A percentile compares a stretch with the other conserved stretches of the same genome.
Conservation (phyloP, 2,797 vertebrate species). For the Pseudochirops cupreus region DNA sequence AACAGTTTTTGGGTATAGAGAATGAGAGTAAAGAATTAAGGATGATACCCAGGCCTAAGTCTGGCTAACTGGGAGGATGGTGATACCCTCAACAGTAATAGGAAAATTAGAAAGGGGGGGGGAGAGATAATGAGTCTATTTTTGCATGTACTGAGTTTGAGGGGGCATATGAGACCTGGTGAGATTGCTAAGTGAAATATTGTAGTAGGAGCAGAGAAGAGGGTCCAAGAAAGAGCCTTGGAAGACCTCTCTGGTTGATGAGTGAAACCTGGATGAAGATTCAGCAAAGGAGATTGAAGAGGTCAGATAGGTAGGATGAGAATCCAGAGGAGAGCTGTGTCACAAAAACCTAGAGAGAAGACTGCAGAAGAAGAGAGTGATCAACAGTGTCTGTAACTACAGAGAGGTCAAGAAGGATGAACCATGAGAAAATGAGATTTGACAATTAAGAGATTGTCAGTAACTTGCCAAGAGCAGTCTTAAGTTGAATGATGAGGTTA, state of each 20-base stretch:
- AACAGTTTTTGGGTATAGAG: neutral
- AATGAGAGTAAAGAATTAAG: neutral
- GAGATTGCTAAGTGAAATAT: neutral
- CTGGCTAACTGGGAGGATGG: neutral
- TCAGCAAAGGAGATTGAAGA: neutral
- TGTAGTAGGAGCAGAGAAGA: neutral
- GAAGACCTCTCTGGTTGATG: neutral
- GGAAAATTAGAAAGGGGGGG: neutral
- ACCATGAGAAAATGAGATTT: neutral
- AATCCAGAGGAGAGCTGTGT: neutral
- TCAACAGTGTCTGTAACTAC: neutral
- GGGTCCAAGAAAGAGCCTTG: neutral
- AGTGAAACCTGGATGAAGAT: neutral
- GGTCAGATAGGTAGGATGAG: neutral
- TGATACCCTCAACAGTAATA: neutral
- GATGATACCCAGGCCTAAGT: neutral
- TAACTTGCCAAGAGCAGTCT: neutral
- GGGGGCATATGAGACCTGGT: neutral
- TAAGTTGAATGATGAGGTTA: neutral
- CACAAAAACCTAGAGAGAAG: neutral
- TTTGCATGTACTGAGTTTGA: neutral
- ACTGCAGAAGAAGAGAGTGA: neutral
- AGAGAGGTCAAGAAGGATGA: neutral
- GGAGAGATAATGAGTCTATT: neutral
- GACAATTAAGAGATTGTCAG: neutral